Evolutionary conservation across 2,888 invertebrate genomes (phyloP).

Genomic region (Pharmacophagus antenor): DNA sequence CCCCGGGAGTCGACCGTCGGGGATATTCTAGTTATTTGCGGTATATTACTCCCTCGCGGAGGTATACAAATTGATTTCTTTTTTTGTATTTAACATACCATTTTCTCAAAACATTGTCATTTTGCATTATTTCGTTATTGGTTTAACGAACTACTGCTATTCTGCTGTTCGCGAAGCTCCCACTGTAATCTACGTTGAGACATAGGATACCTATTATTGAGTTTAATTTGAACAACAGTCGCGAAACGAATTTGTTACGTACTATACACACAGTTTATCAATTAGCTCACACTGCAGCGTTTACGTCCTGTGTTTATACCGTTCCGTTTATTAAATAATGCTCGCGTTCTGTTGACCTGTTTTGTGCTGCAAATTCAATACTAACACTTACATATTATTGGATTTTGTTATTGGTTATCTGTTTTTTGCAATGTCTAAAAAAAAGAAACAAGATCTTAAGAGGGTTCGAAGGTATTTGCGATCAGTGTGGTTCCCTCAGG

Average conservation of each 20-base stretch:
- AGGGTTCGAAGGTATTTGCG: too few relatives aligned
- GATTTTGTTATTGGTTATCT: neutral
- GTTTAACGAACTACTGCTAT: conserved; percentile 14
- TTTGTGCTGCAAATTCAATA: conserved; percentile 14
- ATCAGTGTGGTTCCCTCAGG: too few relatives aligned
- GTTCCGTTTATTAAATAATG: conserved; percentile 60
- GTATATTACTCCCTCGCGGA: too few relatives aligned
- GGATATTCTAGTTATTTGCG: too few relatives aligned
- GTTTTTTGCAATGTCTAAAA: neutral
- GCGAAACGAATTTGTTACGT: conserved; percentile 49
- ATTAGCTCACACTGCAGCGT: conserved; percentile 60
- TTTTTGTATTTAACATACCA: neutral
- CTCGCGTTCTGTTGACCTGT: conserved; percentile 33
- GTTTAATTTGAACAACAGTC: conserved; percentile 61
- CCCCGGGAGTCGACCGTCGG: too few relatives aligned
- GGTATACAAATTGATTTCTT: too few relatives aligned
- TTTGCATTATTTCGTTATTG: conserved; percentile 6
- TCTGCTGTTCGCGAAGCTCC: conserved; percentile 16
- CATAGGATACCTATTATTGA: conserved; percentile 50
- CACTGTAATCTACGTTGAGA: conserved; percentile 23
- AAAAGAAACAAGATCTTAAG: too few relatives aligned
- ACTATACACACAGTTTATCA: conserved; percentile 58
- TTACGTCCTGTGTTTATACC: conserved; percentile 57
- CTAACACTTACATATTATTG: neutral
- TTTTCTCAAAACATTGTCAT: conserved; percentile 13